Base-by-base conservation (phyloP, 2,888 invertebrate genomes). In the Andrena minutula region DNA sequence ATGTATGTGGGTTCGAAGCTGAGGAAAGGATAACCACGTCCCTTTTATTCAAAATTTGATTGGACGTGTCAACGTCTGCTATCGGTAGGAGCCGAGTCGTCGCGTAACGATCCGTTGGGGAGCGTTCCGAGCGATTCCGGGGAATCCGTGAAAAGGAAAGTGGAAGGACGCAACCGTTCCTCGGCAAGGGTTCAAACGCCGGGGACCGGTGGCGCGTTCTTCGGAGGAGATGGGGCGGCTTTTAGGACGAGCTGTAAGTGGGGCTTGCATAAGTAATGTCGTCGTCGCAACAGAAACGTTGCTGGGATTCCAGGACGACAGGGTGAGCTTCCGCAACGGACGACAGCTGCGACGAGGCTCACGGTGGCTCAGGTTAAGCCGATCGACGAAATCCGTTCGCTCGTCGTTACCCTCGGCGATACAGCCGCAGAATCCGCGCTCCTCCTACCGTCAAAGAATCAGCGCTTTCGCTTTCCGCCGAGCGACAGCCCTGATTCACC, bases 291-390 rank as follows among this genome's bases (percentile, higher is more conserved):
- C 86, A 75, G 84, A 83, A 86, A 82, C 85, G 81, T 80, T 78
- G 79, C 68, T 65, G 86, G 86, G 86, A 88, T 85, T 84, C 81
- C 79, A 41, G 75, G 26, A 69, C 81, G 79, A 82, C 82, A 82
- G 88, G 78, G 82, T 79, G 86, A 85, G 86, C 84, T 88, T 86
- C 88, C 86, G 85, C 80, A 84, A 75, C 83, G 87, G 86, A 88
- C 90, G 90, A 91, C 92, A 92, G 92, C 92, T 92, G 92, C 87
- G 86, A 89, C 89, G 89, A 89, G 86, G 89, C 92, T 91, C 92
- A 92, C 92, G 92, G 89, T 89, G 86, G 92, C 92, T 92, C 91
- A 92, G 86, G 91, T 90, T 92, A 92, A 92, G 92, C 92, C 92
- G 92, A 92, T 92, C 92, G 91, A 87, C 89, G 88, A 92, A 92